Evolutionary conservation across 2,888 invertebrate species (phyloP), one percentile per base, ranked within the genome.

Genomic region (Eudemis profundana): DNA sequence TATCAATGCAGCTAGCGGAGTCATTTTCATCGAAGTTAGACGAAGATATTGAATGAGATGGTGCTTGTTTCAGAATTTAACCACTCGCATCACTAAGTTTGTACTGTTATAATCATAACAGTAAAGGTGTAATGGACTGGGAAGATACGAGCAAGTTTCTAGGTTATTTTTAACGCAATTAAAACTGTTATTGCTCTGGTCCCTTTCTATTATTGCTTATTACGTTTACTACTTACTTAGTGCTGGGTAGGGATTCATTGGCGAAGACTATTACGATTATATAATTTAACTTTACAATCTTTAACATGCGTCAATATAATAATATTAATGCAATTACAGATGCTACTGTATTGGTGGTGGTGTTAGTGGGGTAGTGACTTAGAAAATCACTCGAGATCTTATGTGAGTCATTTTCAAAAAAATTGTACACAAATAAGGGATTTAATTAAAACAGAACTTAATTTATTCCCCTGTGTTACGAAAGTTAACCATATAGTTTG

Each of bases 141-240:
- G 72, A 78, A 81, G 81, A 81, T 78, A 83, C 76, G 77, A 74
- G 70, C 74, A 76, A 77, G 75, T 79, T 78, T 72, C 73, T 63
- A 68, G 69, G 80, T 83, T 81, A 82, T 85, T 85, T 84, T 85
- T 83, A 81, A 81, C 79, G 76, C 85, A 87, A 87, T 87, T 87
- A 87, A 84, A 85, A 84, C 78, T 79, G 84, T 83, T 84, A 86
- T 83, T 78, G 79, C 79, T 59, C 68, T 61, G 72, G 76, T 74
- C 75, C 74, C 74, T 75, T 79, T 74, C 75, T 74, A 71, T 79
- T 80, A 79, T 54, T 68, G 72, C 72, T 76, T 76, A 77, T 77
- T 78, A 74, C 73, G 69, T 71, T 33, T 75, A 71, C 42, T 40
- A 57, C 40, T 4, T 23, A 38, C 36, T 21, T 59, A 59, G 59